These are phyloP conservation scores for Calliopum simillimum DNA, from an alignment of 2,888 invertebrate genomes.

Conservation along the genomic window DNA sequence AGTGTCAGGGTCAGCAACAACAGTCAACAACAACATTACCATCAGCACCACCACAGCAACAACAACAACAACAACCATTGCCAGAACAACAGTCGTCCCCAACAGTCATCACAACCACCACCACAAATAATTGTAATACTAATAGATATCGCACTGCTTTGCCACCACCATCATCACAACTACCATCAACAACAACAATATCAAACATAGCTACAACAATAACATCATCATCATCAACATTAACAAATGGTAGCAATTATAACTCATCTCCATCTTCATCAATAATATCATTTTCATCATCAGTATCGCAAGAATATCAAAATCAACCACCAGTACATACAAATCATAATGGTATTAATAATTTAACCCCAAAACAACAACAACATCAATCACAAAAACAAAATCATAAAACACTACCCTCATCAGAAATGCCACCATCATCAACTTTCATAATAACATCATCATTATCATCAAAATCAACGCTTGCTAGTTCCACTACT, in stretches of 20 bases:
- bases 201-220: conserved; percentile 4
- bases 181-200: conserved; percentile 30
- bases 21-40: conserved; percentile 38
- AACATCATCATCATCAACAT: conserved; percentile 18
- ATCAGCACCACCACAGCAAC: conserved; percentile 31
- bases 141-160: conserved; percentile 32
- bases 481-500: conserved; percentile 29
- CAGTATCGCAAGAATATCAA: conserved; percentile 1
- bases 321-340: conserved; percentile 30
- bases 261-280: conserved; percentile 17
- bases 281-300: conserved; percentile 43
- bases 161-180: conserved; percentile 33
- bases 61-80: conserved; percentile 42
- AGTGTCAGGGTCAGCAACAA: conserved; percentile 44
- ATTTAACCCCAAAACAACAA: background rate
- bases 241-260: conserved; percentile 23
- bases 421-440: conserved; percentile 26
- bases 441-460: conserved; percentile 24
- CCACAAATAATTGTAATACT: conserved; percentile 58
- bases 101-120: conserved; percentile 25
- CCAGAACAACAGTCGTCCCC: conserved; percentile 35
- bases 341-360: no score
- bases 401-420: background rate
- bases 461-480: conserved; percentile 1
- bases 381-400: conserved; percentile 31